Base-by-base conservation (phyloP, 2,888 invertebrate genomes). In the Petrolisthes cinctipes region DNA sequence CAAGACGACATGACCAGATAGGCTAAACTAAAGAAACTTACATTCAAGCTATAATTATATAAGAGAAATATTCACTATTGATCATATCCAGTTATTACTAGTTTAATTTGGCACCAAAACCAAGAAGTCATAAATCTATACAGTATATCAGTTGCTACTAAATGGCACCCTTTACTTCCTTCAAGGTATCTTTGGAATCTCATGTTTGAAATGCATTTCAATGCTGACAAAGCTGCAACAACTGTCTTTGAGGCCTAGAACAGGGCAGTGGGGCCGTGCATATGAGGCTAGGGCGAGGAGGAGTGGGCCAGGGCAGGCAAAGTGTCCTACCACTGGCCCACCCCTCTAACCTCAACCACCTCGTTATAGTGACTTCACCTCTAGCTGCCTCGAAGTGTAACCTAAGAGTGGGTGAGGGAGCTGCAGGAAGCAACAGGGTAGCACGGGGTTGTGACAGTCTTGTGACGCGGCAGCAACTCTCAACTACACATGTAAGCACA, bases 91-190 rank as follows among this genome's bases (percentile, higher is more conserved):
- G 81, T 80, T 85, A 81, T 82, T 86, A 86, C 86, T 86, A 86
- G 57, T 82, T 82, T 86, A 86, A 86, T 86, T 86, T 86, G 86
- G 86, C 86, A 86, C 86, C 86, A 86, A 56, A 83, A 85, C 80
- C 85, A 85, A 85, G 85, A 85, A 85, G 85, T 85, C 81, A 75
- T 81, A 75, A 81, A 86, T 66, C 86, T 82, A 86, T 5, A 57
- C 68, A 37, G 37, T 37, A 37, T 37, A 68, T 82, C 75, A 82
- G 86, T 75, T 75, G 81, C 85, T 86, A 82, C 75, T 71, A 86
- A 81, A 82, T 86, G 86, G 86, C 82, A 82, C 82, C 86, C 81
- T 23, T 85, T 80, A 79, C 80, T 81, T 81, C 82, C 82, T 86
- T 66, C 75, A 66, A 75, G 82, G 82, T 75, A 81, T 85, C 85